Evolutionary conservation across 2,888 invertebrate species (phyloP).

Genomic region (Tortrix viridana): DNA sequence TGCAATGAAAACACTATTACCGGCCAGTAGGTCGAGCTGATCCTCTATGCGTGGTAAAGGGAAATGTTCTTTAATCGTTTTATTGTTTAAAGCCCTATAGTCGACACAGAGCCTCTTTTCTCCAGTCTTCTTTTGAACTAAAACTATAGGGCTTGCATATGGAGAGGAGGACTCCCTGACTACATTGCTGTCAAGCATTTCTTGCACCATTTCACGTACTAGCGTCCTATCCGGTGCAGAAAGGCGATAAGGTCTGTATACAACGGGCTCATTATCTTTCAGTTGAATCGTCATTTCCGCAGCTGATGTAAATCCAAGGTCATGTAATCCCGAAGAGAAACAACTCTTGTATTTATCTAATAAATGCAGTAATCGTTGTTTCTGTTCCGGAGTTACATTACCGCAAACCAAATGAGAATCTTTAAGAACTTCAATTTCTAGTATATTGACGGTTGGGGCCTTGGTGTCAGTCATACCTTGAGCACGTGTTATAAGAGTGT

Average conservation of each 20-base stretch:
- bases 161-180: conserved; percentile 41
- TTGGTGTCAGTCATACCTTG: no score
- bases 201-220: conserved; percentile 40
- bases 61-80: conserved; percentile 41
- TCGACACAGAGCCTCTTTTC: no score
- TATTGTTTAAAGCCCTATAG: no score
- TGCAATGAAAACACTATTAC: neutral
- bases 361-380: conserved; percentile 6
- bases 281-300: conserved; percentile 41
- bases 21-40: neutral
- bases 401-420: no score
- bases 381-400: neutral
- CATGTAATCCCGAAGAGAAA: conserved; percentile 35
- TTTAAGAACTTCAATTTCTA: no score
- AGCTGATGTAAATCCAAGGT: conserved; percentile 37
- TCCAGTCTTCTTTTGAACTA: conserved; percentile 44
- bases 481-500: no score
- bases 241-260: conserved; percentile 42
- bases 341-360: conserved; percentile 29
- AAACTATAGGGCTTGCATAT: conserved; percentile 44
- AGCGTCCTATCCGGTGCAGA: conserved; percentile 35
- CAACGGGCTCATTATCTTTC: conserved; percentile 36
- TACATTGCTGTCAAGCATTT: conserved; percentile 38
- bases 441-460: no score
- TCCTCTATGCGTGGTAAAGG: conserved; percentile 28